Evolutionary conservation across 2,113 vertebrate species (phyloP), one percentile per base, ranked within the genome.

Genomic region (Pogona vitticeps): DNA sequence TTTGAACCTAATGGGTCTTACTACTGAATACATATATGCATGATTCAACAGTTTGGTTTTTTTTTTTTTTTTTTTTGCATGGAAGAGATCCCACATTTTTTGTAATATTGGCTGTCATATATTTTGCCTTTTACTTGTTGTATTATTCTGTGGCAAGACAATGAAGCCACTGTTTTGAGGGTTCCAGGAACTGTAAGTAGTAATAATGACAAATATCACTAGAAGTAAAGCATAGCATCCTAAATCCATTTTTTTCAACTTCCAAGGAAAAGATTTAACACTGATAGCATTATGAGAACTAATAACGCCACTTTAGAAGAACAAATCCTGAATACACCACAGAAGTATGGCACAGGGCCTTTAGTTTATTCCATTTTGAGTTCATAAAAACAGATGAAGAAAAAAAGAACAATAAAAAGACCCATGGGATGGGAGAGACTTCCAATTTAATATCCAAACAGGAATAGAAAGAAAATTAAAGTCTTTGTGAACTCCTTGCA

Each of bases 361-460:
- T 90, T 80, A 31, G 70, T 73, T 88, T 80, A 88, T 38, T 72
- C 58, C 26, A 67, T 42, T 75, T 67, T 76, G 38, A 82, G 76
- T 75, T 84, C 70, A 80, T 75, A 78, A 79, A 78, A 52, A 63
- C 36, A 79, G 82, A 52, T 12, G n/a, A 38, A 3, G 6, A 59
- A 33, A 78, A 77, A 61, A 28, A 75, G 89, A 86, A 61, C 88
- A 84, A 86, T 86, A 10, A 89, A 88, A 61, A 78, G 15, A 5
- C 20, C 72, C 76, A 87, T 59, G 78, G 82, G 76, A 56, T 42
- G 15, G 0, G 0, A 52, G 59, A 78, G 21, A 68, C 67, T 91
- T 92, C 81, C 83, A 91, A 89, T 36, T 70, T 86, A 72, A 73
- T 87, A 91, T 88, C 86, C 86, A 76, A 82, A 91, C 82, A 73